Evolutionary conservation across 1,140 invertebrate species (phyloP).

Genomic region (Drosophila parabipectinata): DNA sequence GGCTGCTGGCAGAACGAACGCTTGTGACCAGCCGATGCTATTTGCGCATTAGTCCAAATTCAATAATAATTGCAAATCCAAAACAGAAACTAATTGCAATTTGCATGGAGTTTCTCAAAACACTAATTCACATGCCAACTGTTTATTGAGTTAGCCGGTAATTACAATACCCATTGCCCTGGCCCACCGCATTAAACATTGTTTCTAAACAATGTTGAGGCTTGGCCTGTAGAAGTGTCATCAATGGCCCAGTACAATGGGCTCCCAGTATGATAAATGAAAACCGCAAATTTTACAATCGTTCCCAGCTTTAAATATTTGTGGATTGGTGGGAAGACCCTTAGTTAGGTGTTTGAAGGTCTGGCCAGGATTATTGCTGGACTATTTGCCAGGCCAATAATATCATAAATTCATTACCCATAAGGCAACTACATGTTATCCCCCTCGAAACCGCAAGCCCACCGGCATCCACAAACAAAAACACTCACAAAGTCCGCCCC

Average conservation of each 20-base stretch:
- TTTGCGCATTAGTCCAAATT: slow-evolving; percentile 45
- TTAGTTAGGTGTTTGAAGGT: slow-evolving; percentile 4
- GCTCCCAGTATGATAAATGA: slow-evolving; percentile 15
- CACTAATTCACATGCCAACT: slow-evolving; percentile 23
- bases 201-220: slow-evolving; percentile 17
- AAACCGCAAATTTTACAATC: slow-evolving; percentile 49
- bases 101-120: slow-evolving; percentile 17
- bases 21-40: slow-evolving; percentile 9
- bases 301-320: slow-evolving; percentile 4
- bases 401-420: slow-evolving; percentile 41
- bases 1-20: not conserved
- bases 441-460: slow-evolving; percentile 1
- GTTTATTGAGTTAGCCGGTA: slow-evolving; percentile 42
- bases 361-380: slow-evolving; percentile 20
- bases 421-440: slow-evolving; percentile 12
- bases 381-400: slow-evolving; percentile 25
- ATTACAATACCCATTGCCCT: slow-evolving; percentile 33
- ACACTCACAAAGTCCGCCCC: not conserved
- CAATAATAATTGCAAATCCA: slow-evolving; percentile 41
- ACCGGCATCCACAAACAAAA: slow-evolving; percentile 2
- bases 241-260: not conserved
- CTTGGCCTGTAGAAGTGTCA: not conserved
- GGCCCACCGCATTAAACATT: slow-evolving; percentile 30
- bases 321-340: not conserved
- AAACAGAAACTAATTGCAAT: slow-evolving; percentile 51